Conservation (phyloP, 1,140 invertebrate species). For the Ceratosolen fusciceps region DNA sequence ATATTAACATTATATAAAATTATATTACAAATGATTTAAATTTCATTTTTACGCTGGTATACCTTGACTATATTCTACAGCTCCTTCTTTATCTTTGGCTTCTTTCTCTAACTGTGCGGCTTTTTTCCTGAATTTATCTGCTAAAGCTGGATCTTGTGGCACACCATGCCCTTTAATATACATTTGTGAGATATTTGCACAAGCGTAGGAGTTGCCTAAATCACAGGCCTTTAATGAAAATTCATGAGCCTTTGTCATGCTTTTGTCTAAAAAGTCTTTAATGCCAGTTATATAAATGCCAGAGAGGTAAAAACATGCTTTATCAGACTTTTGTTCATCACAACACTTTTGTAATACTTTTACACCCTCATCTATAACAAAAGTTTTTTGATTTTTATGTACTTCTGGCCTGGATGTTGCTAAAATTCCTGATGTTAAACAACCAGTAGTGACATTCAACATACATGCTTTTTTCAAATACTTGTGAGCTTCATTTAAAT, state of each 20-base stretch:
- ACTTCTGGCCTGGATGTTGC: slow-evolving; percentile 71
- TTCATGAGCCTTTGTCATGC: slow-evolving; percentile 83
- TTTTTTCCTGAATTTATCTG: slow-evolving; percentile 80
- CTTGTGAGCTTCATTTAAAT: slow-evolving; percentile 70
- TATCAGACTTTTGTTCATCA: slow-evolving; percentile 75
- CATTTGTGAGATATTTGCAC: slow-evolving; percentile 89
- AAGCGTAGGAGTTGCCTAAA: slow-evolving; percentile 85
- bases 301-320: slow-evolving; percentile 86
- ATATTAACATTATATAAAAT: slow-evolving; percentile 29
- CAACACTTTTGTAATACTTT: slow-evolving; percentile 82
- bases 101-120: slow-evolving; percentile 71
- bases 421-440: slow-evolving; percentile 83
- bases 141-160: slow-evolving; percentile 78
- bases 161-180: slow-evolving; percentile 82
- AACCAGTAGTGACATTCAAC: slow-evolving; percentile 77
- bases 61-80: neutral
- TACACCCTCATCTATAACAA: slow-evolving; percentile 71
- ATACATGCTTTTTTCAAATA: slow-evolving; percentile 88
- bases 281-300: slow-evolving; percentile 83
- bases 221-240: slow-evolving; percentile 84
- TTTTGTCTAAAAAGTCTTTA: slow-evolving; percentile 73
- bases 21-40: neutral
- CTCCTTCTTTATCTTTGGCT: neutral
- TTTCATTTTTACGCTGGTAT: neutral
- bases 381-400: slow-evolving; percentile 67